phyloP scores from a whole-genome alignment of 2,797 vertebrate species.

The Anomalospiza imberbis region DNA sequence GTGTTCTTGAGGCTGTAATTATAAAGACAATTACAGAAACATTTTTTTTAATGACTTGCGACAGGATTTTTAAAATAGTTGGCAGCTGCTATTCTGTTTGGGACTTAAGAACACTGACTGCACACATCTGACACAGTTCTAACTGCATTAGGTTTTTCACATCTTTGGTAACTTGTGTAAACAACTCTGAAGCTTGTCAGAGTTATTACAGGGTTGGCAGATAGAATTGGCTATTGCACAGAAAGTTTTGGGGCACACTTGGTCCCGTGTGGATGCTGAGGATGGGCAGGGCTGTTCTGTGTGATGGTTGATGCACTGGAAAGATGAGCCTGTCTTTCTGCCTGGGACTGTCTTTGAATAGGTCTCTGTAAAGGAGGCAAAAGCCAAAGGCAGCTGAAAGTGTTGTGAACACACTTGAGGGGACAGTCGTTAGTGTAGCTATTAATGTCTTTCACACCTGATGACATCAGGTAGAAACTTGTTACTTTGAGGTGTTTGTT shows the following conservation, averaged over 20 bases:
- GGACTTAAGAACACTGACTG: background rate
- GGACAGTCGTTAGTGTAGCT: background rate
- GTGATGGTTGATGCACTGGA: background rate
- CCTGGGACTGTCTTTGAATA: background rate
- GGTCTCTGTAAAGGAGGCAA: background rate
- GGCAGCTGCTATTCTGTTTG: background rate
- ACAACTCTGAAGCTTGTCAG: background rate
- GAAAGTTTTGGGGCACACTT: background rate
- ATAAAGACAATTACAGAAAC: background rate
- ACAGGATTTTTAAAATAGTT: background rate
- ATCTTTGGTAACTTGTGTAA: background rate
- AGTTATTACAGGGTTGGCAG: background rate
- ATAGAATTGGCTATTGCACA: background rate
- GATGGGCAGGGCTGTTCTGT: background rate
- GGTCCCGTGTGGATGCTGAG: fast-evolving
- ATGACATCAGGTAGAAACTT: background rate
- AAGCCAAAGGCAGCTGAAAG: background rate
- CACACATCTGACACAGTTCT: background rate
- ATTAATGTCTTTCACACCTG: background rate
- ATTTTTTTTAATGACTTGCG: background rate
- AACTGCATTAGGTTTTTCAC: background rate
- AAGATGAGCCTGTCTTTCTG: background rate
- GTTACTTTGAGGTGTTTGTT: background rate
- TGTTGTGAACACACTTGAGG: background rate
- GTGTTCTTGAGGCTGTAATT: background rate